phyloP scores from a whole-genome alignment of 1,140 invertebrate genomes.

The Plectrocnemia conspersa region DNA sequence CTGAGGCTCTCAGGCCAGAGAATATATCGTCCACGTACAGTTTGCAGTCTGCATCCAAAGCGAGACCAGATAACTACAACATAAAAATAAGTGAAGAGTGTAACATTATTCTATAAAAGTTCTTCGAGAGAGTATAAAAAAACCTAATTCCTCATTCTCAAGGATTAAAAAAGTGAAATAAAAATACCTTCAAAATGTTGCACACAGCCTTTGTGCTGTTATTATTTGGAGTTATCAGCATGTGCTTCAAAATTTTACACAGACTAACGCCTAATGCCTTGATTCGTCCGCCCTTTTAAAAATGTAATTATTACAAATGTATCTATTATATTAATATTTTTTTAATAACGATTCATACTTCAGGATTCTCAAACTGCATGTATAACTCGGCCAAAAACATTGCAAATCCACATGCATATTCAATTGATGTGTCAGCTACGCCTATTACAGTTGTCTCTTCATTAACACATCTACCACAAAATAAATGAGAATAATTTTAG shows the following conservation, averaged over 20 bases:
- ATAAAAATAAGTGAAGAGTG: constrained; percentile 1
- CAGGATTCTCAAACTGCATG: constrained; percentile 49
- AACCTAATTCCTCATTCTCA: too few relatives aligned
- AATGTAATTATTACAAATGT: constrained; percentile 2
- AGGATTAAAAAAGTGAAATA: neutral
- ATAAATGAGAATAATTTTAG: neutral
- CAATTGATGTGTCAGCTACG: constrained; percentile 44
- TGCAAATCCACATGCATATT: constrained; percentile 50
- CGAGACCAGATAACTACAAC: constrained; percentile 45
- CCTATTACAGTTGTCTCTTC: constrained; percentile 50
- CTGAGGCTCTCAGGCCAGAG: constrained; percentile 41
- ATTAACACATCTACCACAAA: constrained; percentile 38
- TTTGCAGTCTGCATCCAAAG: constrained; percentile 49
- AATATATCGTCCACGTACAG: constrained; percentile 43
- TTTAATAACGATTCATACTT: constrained; percentile 37
- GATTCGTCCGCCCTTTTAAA: constrained; percentile 47
- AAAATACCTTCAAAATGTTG: constrained; percentile 47
- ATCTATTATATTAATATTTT: constrained; percentile 11
- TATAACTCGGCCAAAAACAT: constrained; percentile 53
- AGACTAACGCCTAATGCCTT: constrained; percentile 48
- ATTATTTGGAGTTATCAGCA: constrained; percentile 46
- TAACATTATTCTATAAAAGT: too few relatives aligned
- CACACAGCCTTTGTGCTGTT: constrained; percentile 49
- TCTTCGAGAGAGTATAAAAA: too few relatives aligned
- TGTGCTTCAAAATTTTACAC: constrained; percentile 48